Conservation (phyloP, 2,797 vertebrate genomes). For the Craterocephalus amniculus region DNA sequence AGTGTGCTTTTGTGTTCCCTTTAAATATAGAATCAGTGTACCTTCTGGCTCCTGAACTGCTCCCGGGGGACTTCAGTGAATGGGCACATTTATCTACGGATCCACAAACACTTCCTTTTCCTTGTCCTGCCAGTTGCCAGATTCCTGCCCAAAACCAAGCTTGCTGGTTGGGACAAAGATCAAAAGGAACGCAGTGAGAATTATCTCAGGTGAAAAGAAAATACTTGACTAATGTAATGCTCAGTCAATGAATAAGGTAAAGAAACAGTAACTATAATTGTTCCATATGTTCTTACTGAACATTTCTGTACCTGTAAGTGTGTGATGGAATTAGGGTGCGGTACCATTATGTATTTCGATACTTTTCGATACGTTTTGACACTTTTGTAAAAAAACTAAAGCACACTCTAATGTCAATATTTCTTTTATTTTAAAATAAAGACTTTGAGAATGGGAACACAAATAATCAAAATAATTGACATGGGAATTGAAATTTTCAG, state of each 20-base stretch:
- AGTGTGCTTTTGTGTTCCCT: constrained; percentile 60
- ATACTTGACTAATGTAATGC: background rate
- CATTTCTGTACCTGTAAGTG: background rate
- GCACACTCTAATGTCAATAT: too few relatives aligned
- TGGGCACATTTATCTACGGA: constrained; percentile 70
- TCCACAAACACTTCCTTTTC: constrained; percentile 69
- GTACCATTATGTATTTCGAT: too few relatives aligned
- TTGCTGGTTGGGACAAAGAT: constrained; percentile 33
- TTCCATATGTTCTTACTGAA: background rate
- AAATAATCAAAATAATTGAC: too few relatives aligned
- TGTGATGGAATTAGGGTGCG: too few relatives aligned
- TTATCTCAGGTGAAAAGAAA: background rate
- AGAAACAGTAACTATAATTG: background rate
- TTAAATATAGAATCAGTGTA: constrained; percentile 52
- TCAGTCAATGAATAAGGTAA: background rate
- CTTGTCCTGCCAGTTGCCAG: constrained; percentile 64
- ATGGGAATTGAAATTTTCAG: too few relatives aligned
- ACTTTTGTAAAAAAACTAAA: too few relatives aligned
- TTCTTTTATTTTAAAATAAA: too few relatives aligned
- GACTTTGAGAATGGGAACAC: too few relatives aligned
- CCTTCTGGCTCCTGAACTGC: constrained; percentile 59
- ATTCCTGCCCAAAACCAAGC: constrained; percentile 53
- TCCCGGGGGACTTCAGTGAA: constrained; percentile 68
- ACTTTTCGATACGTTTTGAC: too few relatives aligned
- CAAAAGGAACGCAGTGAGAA: background rate